These are phyloP conservation scores for Tenthredo mesomela DNA, from an alignment of 2,888 invertebrate species.

Conservation along the genomic window DNA sequence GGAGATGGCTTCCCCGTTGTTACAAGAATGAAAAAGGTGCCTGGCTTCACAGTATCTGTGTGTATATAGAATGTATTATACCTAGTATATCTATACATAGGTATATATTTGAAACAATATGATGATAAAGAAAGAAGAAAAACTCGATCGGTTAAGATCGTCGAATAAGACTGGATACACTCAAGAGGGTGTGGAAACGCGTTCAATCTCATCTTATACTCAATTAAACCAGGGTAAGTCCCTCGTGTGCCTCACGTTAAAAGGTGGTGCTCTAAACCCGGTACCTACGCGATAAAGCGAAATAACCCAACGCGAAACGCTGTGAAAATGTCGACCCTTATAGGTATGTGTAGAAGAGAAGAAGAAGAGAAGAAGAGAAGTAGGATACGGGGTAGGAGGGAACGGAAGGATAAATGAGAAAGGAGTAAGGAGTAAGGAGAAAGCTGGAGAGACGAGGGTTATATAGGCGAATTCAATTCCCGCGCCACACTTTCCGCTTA, in stretches of 20 bases:
- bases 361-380: background rate
- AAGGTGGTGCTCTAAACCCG: conserved; percentile 46
- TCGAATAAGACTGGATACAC: background rate
- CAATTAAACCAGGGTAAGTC: conserved; percentile 50
- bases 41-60: background rate
- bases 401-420: background rate
- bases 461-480: conserved; percentile 49
- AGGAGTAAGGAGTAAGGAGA: conserved; percentile 8
- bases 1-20: background rate
- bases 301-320: conserved; percentile 48
- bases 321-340: conserved; percentile 36
- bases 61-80: background rate
- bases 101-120: background rate
- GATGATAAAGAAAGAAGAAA: background rate
- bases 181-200: conserved; percentile 26
- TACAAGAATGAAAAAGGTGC: background rate
- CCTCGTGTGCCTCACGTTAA: conserved; percentile 46
- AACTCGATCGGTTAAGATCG: background rate
- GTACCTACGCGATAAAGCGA: conserved; percentile 47
- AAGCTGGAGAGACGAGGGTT: conserved; percentile 23
- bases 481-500: conserved; percentile 37
- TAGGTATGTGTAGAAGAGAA: background rate
- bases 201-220: conserved; percentile 51
- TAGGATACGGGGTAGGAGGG: background rate
- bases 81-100: background rate